Conservation (phyloP, 2,797 vertebrate genomes). For the Spinus olivaceus region DNA sequence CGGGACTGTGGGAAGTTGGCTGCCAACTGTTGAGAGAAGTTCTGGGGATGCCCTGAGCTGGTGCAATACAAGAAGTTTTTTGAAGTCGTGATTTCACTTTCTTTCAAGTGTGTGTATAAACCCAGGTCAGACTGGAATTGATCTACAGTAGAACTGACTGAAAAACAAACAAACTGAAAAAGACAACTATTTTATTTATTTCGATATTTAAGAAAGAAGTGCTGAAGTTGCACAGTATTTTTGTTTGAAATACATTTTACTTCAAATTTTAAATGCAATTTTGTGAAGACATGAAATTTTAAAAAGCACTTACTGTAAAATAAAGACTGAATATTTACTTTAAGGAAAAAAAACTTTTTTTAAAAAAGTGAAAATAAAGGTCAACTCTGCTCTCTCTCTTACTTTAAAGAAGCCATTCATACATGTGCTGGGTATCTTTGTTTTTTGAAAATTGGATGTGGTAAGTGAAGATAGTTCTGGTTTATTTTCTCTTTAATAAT, state of each 20-base stretch:
- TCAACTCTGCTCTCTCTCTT: constrained; percentile 79
- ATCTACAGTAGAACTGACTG: constrained; percentile 72
- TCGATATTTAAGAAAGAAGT: constrained; percentile 80
- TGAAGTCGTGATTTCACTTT: constrained; percentile 65
- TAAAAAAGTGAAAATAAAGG: constrained; percentile 77
- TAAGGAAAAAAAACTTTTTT: constrained; percentile 70
- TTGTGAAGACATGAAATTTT: constrained; percentile 77
- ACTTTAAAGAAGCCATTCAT: constrained; percentile 75
- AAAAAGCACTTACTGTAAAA: constrained; percentile 76
- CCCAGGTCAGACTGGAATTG: constrained; percentile 73
- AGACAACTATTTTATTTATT: constrained; percentile 82
- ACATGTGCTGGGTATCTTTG: constrained; percentile 73
- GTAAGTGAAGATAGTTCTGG: constrained; percentile 75
- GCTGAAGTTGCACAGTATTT: constrained; percentile 77
- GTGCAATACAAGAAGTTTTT: constrained; percentile 78
- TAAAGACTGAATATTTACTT: constrained; percentile 76
- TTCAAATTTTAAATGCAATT: constrained; percentile 74
- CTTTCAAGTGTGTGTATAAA: constrained; percentile 68
- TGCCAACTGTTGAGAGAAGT: constrained; percentile 60
- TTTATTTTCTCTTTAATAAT: constrained; percentile 57
- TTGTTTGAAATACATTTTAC: constrained; percentile 77
- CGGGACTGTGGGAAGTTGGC: constrained; percentile 62
- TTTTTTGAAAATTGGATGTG: constrained; percentile 75
- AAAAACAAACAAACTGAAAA: constrained; percentile 68
- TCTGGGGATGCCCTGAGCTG: constrained; percentile 72